A percentile compares a stretch with the other conserved stretches of the same genome.
Conservation (phyloP, 1,140 invertebrate species). For the Heliconius melpomene region DNA sequence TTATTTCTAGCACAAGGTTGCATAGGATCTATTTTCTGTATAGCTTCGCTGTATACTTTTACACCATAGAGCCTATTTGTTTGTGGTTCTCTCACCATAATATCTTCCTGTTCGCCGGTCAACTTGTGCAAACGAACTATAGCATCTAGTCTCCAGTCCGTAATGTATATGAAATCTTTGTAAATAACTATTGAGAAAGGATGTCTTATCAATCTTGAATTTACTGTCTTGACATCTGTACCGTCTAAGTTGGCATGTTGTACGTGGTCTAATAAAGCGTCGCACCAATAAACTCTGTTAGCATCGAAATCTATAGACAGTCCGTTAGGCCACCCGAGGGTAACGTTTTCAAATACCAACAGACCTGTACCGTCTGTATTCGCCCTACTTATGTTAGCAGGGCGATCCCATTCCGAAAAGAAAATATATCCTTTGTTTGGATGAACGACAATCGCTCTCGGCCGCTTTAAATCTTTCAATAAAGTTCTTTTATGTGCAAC, state of each 20-base stretch:
- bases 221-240: constrained; percentile 94
- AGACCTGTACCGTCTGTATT: constrained; percentile 93
- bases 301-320: constrained; percentile 94
- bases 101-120: constrained; percentile 92
- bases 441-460: constrained; percentile 97
- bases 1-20: constrained; percentile 94
- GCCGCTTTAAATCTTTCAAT: constrained; percentile 93
- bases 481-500: constrained; percentile 92
- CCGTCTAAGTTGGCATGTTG: constrained; percentile 98
- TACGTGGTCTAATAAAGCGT: constrained; percentile 96
- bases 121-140: constrained; percentile 95
- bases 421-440: constrained; percentile 96
- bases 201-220: constrained; percentile 93
- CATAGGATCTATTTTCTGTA: constrained; percentile 86
- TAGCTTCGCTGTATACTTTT: constrained; percentile 91
- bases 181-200: constrained; percentile 98
- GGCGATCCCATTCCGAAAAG: constrained; percentile 98
- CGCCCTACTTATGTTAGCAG: constrained; percentile 96
- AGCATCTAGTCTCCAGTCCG: constrained; percentile 97
- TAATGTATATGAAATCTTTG: constrained; percentile 97
- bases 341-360: constrained; percentile 94
- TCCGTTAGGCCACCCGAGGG: constrained; percentile 98
- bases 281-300: constrained; percentile 96
- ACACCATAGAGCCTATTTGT: constrained; percentile 96
- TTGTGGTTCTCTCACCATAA: constrained; percentile 92